phyloP scores from a whole-genome alignment of 2,888 invertebrate species.

The Acanthosoma haemorrhoidale region DNA sequence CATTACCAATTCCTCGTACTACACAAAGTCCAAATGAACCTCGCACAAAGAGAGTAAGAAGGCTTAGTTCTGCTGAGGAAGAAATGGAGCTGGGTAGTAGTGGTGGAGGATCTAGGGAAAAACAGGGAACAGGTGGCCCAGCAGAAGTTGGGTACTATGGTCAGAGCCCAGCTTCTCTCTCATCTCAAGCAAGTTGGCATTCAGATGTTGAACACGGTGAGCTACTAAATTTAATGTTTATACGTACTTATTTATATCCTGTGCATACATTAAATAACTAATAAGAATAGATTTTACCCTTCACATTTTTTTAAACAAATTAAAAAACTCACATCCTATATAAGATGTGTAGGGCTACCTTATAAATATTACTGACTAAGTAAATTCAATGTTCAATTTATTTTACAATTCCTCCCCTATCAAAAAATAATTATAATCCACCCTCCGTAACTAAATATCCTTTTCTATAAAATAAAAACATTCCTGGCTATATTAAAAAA shows the following conservation, averaged over 20 bases:
- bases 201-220: conserved; percentile 52
- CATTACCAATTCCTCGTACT: conserved; percentile 47
- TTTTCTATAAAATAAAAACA: too few relatives aligned
- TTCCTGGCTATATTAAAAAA: too few relatives aligned
- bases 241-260: not conserved
- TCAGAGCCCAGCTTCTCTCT: conserved; percentile 51
- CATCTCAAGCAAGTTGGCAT: conserved; percentile 51
- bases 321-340: too few relatives aligned
- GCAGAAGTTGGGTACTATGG: conserved; percentile 49
- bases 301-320: not conserved
- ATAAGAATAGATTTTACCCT: not conserved
- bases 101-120: conserved; percentile 35
- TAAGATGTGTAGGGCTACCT: too few relatives aligned
- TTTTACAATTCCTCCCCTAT: too few relatives aligned
- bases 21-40: conserved; percentile 50
- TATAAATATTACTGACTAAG: too few relatives aligned
- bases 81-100: conserved; percentile 48
- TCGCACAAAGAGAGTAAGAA: conserved; percentile 51
- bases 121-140: conserved; percentile 36
- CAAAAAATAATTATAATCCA: too few relatives aligned
- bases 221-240: not conserved
- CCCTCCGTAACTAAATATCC: too few relatives aligned
- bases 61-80: conserved; percentile 53
- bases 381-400: too few relatives aligned
- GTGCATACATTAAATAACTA: not conserved